phyloP scores from a whole-genome alignment of 2,797 vertebrate genomes.

The Coluber constrictor region DNA sequence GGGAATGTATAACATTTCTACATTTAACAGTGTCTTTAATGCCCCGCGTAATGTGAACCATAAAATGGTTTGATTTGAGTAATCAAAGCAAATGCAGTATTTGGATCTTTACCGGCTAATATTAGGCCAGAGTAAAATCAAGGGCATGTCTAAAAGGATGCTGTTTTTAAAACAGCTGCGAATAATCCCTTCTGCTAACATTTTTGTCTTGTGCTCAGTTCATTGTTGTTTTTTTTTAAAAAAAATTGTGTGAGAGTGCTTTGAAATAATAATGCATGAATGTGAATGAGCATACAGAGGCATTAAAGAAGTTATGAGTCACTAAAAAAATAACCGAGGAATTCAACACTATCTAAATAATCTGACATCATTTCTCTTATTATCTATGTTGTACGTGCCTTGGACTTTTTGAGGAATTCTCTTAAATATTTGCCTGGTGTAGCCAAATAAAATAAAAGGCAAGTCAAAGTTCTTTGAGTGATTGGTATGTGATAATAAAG shows the following conservation, averaged over 20 bases:
- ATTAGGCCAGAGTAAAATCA: not conserved
- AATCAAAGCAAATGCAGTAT: not conserved
- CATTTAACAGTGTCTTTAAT: not conserved
- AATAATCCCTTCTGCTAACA: not conserved
- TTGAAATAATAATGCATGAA: not conserved
- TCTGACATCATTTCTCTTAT: not conserved
- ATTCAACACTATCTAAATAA: not conserved
- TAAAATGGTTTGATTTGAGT: not conserved
- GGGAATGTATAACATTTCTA: not conserved
- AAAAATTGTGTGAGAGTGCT: not conserved
- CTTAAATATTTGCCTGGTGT: not conserved
- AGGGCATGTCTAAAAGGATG: not conserved
- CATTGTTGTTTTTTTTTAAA: not conserved
- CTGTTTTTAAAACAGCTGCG: not conserved
- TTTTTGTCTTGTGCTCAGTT: not conserved
- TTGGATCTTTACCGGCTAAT: not conserved
- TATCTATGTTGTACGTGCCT: not conserved
- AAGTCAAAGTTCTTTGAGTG: not conserved
- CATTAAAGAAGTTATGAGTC: not conserved
- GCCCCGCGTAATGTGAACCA: not conserved
- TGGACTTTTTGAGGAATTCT: not conserved
- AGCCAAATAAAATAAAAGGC: not conserved
- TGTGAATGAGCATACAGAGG: not conserved
- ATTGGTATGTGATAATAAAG: not conserved
- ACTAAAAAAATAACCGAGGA: not conserved